Percentiles rank a stretch among this genome's conserved stretches.
Conservation (phyloP, 2,113 vertebrate species). For the Oreochromis tanganicae region DNA sequence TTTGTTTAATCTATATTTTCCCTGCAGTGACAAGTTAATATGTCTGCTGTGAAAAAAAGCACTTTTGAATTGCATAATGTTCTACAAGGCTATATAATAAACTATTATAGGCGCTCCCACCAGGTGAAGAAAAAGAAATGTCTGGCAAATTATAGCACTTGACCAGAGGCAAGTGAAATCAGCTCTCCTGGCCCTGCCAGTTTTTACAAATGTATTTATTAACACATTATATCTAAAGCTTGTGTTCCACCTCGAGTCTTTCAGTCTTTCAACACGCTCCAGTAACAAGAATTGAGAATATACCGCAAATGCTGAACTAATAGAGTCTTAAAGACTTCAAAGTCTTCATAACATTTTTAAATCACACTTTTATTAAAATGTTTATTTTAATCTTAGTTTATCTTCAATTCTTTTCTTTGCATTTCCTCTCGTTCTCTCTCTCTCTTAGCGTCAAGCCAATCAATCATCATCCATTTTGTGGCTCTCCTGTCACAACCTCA, state of each 20-base stretch:
- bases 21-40: neutral
- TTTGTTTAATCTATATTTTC: neutral
- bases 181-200: neutral
- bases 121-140: neutral
- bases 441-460: neutral
- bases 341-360: neutral
- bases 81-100: neutral
- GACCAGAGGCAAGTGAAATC: neutral
- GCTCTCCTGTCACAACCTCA: neutral
- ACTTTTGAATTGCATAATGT: neutral
- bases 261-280: neutral
- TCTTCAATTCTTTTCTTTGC: neutral
- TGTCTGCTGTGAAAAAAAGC: neutral
- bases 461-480: constrained; percentile 4
- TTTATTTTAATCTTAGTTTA: neutral
- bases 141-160: neutral
- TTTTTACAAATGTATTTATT: neutral
- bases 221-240: neutral
- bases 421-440: neutral
- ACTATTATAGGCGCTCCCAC: neutral
- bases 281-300: neutral
- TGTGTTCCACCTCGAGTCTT: neutral
- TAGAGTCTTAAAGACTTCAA: neutral
- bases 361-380: neutral
- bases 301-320: neutral